phyloP scores from a whole-genome alignment of 1,140 invertebrate genomes.

The Marisa cornuarietis region DNA sequence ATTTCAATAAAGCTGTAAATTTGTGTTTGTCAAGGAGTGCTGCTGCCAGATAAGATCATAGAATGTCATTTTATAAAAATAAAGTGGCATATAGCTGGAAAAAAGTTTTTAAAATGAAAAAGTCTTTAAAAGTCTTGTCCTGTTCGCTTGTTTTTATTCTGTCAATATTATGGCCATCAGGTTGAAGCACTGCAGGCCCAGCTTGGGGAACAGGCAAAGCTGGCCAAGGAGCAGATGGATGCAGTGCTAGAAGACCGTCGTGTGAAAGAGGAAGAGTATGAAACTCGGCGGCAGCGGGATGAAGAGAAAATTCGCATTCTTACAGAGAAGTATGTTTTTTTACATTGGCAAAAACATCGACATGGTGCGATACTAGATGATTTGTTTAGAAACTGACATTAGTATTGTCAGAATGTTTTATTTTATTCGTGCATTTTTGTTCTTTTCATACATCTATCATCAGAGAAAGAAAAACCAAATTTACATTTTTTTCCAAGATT shows the following conservation, averaged over 20 bases:
- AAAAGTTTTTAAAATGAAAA: too few species aligned
- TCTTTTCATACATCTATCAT: background rate
- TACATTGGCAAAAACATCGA: background rate
- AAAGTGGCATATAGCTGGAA: too few species aligned
- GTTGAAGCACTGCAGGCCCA: conserved; percentile 64
- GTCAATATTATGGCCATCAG: conserved; percentile 16
- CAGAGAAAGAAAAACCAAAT: background rate
- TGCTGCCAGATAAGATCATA: too few species aligned
- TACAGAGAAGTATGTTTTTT: conserved; percentile 61
- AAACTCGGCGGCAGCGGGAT: conserved; percentile 61
- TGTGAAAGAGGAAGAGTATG: conserved; percentile 63
- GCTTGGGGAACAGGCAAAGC: conserved; percentile 62
- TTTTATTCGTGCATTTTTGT: too few species aligned
- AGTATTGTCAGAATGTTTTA: background rate
- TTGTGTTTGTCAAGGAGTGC: too few species aligned
- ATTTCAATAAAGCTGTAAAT: too few species aligned
- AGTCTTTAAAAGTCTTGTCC: too few species aligned
- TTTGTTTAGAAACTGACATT: background rate
- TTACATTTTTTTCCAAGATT: too few species aligned
- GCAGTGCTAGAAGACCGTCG: conserved; percentile 62
- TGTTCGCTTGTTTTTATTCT: too few species aligned
- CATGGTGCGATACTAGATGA: background rate
- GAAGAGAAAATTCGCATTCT: conserved; percentile 64
- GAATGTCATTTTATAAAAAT: too few species aligned
- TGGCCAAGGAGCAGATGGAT: conserved; percentile 63